A percentile compares a stretch with the other conserved stretches of the same genome.
phyloP scores from a whole-genome alignment of 1,140 invertebrate species.

The Colletes latitarsis region DNA sequence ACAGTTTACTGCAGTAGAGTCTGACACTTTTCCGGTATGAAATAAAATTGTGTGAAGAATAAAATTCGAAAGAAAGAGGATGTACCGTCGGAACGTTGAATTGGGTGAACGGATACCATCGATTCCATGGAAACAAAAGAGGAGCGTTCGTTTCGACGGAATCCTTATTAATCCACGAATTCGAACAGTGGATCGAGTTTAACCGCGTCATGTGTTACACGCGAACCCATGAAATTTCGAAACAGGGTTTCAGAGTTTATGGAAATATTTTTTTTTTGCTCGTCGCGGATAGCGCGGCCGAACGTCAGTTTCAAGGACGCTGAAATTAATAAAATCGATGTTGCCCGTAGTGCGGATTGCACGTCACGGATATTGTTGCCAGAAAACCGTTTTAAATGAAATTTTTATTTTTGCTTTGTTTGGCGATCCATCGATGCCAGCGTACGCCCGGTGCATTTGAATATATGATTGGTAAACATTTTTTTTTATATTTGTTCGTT shows the following conservation, averaged over 20 bases:
- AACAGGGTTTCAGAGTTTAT: background rate
- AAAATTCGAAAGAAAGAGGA: too few species aligned
- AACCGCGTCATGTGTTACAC: too few species aligned
- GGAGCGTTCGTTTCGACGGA: too few species aligned
- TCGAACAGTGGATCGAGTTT: too few species aligned
- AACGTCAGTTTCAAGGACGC: background rate
- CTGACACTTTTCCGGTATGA: too few species aligned
- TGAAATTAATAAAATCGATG: slow-evolving; percentile 35
- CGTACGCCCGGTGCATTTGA: background rate
- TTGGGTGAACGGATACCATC: too few species aligned
- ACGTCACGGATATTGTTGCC: slow-evolving; percentile 11
- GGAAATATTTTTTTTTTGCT: background rate
- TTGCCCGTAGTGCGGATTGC: background rate
- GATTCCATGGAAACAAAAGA: too few species aligned
- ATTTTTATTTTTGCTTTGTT: slow-evolving; percentile 5
- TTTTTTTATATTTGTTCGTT: background rate
- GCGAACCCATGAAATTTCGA: too few species aligned
- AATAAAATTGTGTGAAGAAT: too few species aligned
- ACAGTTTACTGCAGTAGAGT: too few species aligned
- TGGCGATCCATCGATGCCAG: background rate
- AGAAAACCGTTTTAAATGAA: slow-evolving; percentile 7
- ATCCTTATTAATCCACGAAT: too few species aligned
- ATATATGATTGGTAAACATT: slow-evolving; percentile 26
- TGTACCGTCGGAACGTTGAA: too few species aligned
- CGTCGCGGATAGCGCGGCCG: background rate